Percentiles rank a stretch among this genome's conserved stretches.
Evolutionary conservation across 2,797 vertebrate genomes (phyloP).

Genomic region (Pempheris klunzingeri): DNA sequence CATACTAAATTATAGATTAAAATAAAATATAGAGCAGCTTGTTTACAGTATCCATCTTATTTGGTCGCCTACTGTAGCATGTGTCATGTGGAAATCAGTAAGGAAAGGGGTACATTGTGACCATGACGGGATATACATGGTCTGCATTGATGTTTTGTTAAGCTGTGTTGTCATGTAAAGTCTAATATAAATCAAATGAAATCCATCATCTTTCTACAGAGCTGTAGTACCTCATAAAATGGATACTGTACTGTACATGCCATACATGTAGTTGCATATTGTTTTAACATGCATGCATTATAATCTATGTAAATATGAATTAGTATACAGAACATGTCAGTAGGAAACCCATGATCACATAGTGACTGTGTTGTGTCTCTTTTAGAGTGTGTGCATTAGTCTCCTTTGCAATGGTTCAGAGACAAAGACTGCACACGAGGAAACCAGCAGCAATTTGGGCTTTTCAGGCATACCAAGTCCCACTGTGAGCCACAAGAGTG

Average conservation of each 20-base stretch:
- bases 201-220: neutral
- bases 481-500: slow-evolving; percentile 42
- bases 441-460: slow-evolving; percentile 62
- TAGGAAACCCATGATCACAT: slow-evolving; percentile 29
- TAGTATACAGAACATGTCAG: neutral
- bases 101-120: slow-evolving; percentile 1
- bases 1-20: neutral
- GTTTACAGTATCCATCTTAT: slow-evolving; percentile 30
- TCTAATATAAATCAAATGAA: neutral
- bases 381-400: slow-evolving; percentile 77
- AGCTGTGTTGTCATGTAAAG: neutral
- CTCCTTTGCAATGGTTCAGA: slow-evolving; percentile 63
- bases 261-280: neutral
- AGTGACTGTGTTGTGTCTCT: slow-evolving; percentile 71
- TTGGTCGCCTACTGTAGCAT: neutral
- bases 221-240: slow-evolving; percentile 23
- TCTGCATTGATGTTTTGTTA: neutral
- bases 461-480: slow-evolving; percentile 44
- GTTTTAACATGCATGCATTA: slow-evolving; percentile 29
- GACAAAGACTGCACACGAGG: slow-evolving; percentile 59
- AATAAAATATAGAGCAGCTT: slow-evolving; percentile 9
- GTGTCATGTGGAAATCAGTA: neutral
- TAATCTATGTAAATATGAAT: slow-evolving; percentile 9
- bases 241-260: slow-evolving; percentile 2
- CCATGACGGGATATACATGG: neutral